Conservation (phyloP, 1,140 invertebrate genomes). For the Drosophila subpulchrella region DNA sequence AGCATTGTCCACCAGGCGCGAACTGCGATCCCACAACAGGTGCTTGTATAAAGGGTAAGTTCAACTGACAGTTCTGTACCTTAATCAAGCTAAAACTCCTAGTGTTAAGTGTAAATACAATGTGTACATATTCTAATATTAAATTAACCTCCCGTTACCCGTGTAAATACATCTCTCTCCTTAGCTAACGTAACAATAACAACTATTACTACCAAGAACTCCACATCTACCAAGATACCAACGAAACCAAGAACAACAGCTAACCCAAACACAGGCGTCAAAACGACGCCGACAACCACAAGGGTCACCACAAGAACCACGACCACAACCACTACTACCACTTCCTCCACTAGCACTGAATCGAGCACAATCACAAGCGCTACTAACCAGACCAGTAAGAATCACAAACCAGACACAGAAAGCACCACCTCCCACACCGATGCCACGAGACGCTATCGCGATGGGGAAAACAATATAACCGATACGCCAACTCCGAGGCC, state of each 20-base stretch:
- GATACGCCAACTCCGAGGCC: constrained; percentile 64
- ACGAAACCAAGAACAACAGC: constrained; percentile 67
- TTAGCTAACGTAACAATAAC: constrained; percentile 83
- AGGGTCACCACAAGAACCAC: constrained; percentile 46
- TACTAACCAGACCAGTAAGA: constrained; percentile 73
- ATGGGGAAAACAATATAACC: constrained; percentile 83
- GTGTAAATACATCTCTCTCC: constrained; percentile 81
- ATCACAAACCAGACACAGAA: constrained; percentile 39
- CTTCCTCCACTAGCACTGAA: constrained; percentile 62
- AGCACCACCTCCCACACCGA: constrained; percentile 74
- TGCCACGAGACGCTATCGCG: constrained; percentile 74
- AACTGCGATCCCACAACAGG: constrained; percentile 90
- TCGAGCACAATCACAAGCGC: constrained; percentile 64
- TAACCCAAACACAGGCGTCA: constrained; percentile 65
- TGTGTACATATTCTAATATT: constrained; percentile 67
- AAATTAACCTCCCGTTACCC: constrained; percentile 77
- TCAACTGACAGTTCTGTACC: neutral
- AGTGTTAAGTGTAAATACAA: constrained; percentile 71
- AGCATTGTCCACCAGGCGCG: constrained; percentile 90
- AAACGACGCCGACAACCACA: constrained; percentile 48
- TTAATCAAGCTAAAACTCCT: constrained; percentile 27
- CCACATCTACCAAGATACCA: constrained; percentile 67
- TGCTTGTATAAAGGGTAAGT: constrained; percentile 91
- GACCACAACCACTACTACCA: constrained; percentile 50
- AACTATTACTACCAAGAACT: constrained; percentile 77